phyloP scores from a whole-genome alignment of 2,888 invertebrate genomes.

The Heliconius ethilla region DNA sequence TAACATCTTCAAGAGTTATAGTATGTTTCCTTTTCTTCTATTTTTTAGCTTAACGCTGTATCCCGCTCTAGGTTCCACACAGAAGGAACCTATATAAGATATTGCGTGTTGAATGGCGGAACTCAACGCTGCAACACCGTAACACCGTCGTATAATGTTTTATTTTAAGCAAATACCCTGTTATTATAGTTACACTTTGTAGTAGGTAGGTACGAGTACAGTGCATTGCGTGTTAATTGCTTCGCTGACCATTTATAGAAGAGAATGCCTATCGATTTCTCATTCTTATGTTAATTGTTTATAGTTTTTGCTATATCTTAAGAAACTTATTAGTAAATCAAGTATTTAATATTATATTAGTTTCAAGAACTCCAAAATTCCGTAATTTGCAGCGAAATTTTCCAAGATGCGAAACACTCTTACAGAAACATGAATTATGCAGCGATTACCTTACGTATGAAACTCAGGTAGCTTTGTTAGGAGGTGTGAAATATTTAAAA shows the following conservation, averaged over 20 bases:
- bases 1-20: not conserved
- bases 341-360: not conserved
- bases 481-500: constrained; percentile 21
- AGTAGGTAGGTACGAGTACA: not conserved
- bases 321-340: not conserved
- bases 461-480: constrained; percentile 24
- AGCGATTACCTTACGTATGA: constrained; percentile 24
- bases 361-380: constrained; percentile 13
- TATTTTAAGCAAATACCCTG: not conserved
- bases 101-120: no score
- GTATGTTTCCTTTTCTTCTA: not conserved
- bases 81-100: no score
- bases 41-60: no score
- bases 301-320: constrained; percentile 33
- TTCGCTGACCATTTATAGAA: constrained; percentile 24
- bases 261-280: constrained; percentile 36
- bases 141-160: no score
- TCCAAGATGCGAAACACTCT: constrained; percentile 26
- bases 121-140: no score
- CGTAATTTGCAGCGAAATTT: constrained; percentile 16
- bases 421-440: constrained; percentile 29
- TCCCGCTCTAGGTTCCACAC: no score
- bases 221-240: constrained; percentile 36
- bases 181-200: not conserved
- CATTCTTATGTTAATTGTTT: constrained; percentile 38